These are phyloP conservation scores for Falco biarmicus DNA, from an alignment of 2,797 vertebrate species.

Conservation along the genomic window DNA sequence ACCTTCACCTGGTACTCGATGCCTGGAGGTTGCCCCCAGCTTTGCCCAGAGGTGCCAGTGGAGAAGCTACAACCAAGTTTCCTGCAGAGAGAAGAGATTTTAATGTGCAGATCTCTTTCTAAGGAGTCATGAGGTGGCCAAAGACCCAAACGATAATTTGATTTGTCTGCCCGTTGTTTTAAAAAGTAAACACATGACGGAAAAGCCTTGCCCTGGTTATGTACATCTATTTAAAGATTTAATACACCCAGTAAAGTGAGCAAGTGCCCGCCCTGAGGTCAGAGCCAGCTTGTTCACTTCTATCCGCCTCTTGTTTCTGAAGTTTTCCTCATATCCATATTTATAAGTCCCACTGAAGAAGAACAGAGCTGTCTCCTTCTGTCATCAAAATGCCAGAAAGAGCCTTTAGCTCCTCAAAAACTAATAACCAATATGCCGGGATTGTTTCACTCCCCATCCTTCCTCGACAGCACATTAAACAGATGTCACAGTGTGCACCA, in stretches of 20 bases:
- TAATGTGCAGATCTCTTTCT: background rate
- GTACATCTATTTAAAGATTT: background rate
- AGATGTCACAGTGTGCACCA: background rate
- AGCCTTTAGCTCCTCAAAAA: background rate
- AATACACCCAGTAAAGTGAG: background rate
- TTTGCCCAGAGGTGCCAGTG: background rate
- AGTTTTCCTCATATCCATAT: background rate
- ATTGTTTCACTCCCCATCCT: background rate
- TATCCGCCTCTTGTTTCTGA: background rate
- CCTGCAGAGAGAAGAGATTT: background rate
- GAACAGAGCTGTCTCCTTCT: background rate
- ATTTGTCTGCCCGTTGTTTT: background rate
- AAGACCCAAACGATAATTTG: background rate
- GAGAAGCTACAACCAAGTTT: background rate
- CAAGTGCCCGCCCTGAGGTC: accelerated
- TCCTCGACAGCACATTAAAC: background rate
- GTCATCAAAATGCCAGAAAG: background rate
- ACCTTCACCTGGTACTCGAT: background rate
- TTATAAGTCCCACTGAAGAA: background rate
- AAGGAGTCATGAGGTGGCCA: background rate
- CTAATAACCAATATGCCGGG: background rate
- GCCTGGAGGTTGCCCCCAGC: background rate
- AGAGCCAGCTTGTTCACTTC: background rate
- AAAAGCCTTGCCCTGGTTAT: background rate
- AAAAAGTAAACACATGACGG: background rate